These are phyloP conservation scores for Drosophila obscura DNA, from an alignment of 1,140 invertebrate species.

Conservation along the genomic window DNA sequence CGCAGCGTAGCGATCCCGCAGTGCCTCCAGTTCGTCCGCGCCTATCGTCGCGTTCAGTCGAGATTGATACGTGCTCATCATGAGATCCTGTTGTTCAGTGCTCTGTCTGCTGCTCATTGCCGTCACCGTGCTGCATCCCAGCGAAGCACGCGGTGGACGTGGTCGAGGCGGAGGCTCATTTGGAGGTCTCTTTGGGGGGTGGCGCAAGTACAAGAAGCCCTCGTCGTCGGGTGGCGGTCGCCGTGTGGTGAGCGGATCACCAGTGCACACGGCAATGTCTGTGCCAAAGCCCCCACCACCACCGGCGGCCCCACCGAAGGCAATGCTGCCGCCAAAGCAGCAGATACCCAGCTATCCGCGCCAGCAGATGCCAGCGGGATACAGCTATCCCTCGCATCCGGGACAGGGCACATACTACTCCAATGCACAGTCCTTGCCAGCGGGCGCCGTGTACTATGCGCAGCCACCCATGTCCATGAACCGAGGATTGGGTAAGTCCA, in stretches of 20 bases:
- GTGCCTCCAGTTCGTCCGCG: slow-evolving; percentile 53
- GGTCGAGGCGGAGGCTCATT: slow-evolving; percentile 76
- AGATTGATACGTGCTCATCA: slow-evolving; percentile 16
- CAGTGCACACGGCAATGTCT: slow-evolving; percentile 65
- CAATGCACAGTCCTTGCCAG: slow-evolving; percentile 60
- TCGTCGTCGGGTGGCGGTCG: slow-evolving; percentile 57
- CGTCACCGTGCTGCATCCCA: slow-evolving; percentile 26
- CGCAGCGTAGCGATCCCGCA: slow-evolving; percentile 33
- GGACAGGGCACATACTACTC: slow-evolving; percentile 58
- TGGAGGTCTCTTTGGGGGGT: slow-evolving; percentile 73
- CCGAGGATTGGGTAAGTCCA: slow-evolving; percentile 48
- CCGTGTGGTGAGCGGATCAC: slow-evolving; percentile 69
- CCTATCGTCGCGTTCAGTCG: slow-evolving; percentile 43
- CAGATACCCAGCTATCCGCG: slow-evolving; percentile 58
- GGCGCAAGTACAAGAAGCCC: slow-evolving; percentile 78
- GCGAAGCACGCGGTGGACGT: slow-evolving; percentile 68
- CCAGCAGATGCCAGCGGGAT: slow-evolving; percentile 65
- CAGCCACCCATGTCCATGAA: slow-evolving; percentile 58
- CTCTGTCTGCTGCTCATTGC: slow-evolving; percentile 45
- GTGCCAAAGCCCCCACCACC: slow-evolving; percentile 63
- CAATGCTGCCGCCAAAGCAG: slow-evolving; percentile 50
- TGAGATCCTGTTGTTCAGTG: slow-evolving; percentile 50
- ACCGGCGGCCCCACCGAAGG: slow-evolving; percentile 39
- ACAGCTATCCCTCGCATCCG: slow-evolving; percentile 34
- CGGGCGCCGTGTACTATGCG: slow-evolving; percentile 64